These are phyloP conservation scores for Adrianichthys oophorus DNA, from an alignment of 2,797 vertebrate genomes.

Conservation along the genomic window DNA sequence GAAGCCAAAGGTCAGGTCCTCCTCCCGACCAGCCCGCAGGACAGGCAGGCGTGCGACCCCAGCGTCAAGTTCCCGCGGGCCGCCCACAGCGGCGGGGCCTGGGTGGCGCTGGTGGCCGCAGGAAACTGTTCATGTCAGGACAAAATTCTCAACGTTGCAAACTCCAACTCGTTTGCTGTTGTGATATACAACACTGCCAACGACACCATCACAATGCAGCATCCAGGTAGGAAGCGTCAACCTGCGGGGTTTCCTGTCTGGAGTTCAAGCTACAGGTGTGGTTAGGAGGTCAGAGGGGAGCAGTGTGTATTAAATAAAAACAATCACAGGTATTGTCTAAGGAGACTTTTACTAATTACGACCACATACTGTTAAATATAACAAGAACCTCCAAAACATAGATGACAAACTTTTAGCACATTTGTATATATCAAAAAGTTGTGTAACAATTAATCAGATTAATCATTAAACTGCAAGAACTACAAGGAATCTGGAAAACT, in stretches of 20 bases:
- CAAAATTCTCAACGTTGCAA: slow-evolving; percentile 88
- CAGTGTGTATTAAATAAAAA: too few relatives aligned
- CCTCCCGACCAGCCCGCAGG: slow-evolving; percentile 78
- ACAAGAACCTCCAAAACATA: too few relatives aligned
- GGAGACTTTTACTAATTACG: too few relatives aligned
- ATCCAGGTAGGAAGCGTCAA: slow-evolving; percentile 82
- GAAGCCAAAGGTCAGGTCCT: slow-evolving; percentile 88
- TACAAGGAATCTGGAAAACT: too few relatives aligned
- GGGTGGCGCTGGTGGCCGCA: slow-evolving; percentile 91
- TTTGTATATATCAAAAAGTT: too few relatives aligned
- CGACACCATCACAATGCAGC: slow-evolving; percentile 93
- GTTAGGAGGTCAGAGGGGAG: too few relatives aligned
- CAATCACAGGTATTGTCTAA: too few relatives aligned
- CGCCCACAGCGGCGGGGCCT: slow-evolving; percentile 66
- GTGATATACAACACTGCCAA: slow-evolving; percentile 93
- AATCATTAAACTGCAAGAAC: too few relatives aligned
- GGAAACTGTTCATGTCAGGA: slow-evolving; percentile 91
- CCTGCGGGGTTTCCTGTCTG: neutral
- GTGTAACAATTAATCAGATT: too few relatives aligned
- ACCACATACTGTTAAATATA: too few relatives aligned
- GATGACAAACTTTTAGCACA: too few relatives aligned
- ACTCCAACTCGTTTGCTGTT: slow-evolving; percentile 91
- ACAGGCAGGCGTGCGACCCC: slow-evolving; percentile 88
- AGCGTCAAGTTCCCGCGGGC: slow-evolving; percentile 80
- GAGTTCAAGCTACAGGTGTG: too few relatives aligned